phyloP scores from a whole-genome alignment of 2,888 invertebrate genomes.

The Nymphalis urticae region DNA sequence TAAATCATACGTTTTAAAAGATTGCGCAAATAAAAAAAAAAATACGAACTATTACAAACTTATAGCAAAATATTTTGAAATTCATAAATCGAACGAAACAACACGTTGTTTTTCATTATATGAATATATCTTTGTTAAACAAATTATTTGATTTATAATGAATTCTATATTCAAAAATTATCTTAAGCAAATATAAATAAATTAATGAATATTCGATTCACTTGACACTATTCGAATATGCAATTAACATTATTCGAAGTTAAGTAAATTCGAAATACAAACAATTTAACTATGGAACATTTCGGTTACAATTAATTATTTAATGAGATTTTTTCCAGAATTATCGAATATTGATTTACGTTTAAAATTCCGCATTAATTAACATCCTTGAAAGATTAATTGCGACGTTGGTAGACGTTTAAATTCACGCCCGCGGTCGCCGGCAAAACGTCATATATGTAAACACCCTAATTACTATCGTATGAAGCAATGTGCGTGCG shows the following conservation, averaged over 20 bases:
- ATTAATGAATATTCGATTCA: constrained; percentile 13
- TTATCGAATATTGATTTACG: constrained; percentile 4
- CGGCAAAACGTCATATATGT: constrained; percentile 16
- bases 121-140: background rate
- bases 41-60: too few species aligned
- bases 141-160: background rate
- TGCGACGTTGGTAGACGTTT: constrained; percentile 3
- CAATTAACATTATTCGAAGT: background rate
- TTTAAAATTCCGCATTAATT: constrained; percentile 8
- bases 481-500: constrained; percentile 24
- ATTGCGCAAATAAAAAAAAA: background rate
- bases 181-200: background rate
- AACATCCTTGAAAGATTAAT: constrained; percentile 10
- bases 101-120: background rate
- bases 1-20: background rate
- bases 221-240: background rate
- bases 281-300: background rate
- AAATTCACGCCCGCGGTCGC: constrained; percentile 19
- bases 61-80: background rate
- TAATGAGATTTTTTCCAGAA: background rate
- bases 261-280: background rate
- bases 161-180: background rate
- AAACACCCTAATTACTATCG: constrained; percentile 19
- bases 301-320: background rate
- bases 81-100: background rate